Conservation (phyloP, 2,888 invertebrate genomes). For the Athrips mouffetella region DNA sequence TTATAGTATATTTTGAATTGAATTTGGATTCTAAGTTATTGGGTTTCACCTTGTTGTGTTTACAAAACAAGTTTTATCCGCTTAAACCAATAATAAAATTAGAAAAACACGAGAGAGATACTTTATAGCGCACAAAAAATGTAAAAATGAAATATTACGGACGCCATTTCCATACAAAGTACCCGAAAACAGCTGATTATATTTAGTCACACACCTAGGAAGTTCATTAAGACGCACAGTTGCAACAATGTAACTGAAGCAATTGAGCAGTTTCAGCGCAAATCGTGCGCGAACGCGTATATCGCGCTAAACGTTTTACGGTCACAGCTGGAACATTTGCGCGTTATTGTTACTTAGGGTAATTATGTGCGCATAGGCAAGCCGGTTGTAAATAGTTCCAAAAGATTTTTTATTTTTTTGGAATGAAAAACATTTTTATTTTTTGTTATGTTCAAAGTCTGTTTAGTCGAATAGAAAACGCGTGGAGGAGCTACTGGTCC, state of each 20-base stretch:
- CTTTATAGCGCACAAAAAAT: neutral
- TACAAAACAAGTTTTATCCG: no score
- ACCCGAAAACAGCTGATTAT: neutral
- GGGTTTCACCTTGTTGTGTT: no score
- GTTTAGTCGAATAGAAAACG: no score
- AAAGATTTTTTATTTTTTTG: no score
- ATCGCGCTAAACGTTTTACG: slow-evolving; percentile 5
- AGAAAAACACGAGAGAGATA: neutral
- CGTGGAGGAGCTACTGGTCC: no score
- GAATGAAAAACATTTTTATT: no score
- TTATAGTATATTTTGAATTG: no score
- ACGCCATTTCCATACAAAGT: neutral
- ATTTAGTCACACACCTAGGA: neutral
- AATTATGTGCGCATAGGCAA: neutral
- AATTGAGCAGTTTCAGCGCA: neutral
- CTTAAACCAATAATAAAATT: no score
- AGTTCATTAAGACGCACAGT: neutral
- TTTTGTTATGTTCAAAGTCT: no score
- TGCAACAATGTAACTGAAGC: neutral
- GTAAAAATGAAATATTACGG: no score
- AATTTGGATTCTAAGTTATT: no score
- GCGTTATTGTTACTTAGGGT: neutral
- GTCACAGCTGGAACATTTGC: neutral
- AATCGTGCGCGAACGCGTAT: neutral
- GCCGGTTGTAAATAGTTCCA: neutral